Percentiles rank a stretch among this genome's conserved stretches.
Conservation (phyloP, 2,113 vertebrate genomes). For the Stegastes partitus region DNA sequence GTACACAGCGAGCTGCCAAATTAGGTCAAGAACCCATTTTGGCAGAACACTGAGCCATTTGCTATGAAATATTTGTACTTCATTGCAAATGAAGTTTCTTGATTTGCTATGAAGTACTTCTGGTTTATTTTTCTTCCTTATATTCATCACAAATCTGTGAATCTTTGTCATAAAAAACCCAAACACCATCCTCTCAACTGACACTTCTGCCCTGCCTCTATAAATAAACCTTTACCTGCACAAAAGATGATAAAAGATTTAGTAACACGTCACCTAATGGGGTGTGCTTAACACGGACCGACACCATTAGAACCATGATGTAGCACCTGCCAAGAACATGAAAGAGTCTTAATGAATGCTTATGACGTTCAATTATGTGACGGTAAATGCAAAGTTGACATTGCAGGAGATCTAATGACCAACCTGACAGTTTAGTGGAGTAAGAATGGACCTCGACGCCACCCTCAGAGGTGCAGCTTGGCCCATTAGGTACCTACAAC, state of each 20-base stretch:
- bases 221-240: not conserved
- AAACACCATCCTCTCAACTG: not conserved
- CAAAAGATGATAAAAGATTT: not conserved
- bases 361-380: too few species aligned
- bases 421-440: too few species aligned
- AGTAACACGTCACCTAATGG: too few species aligned
- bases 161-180: not conserved
- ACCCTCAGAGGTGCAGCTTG: too few species aligned
- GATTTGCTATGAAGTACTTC: not conserved
- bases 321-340: too few species aligned
- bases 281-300: too few species aligned
- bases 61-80: conserved; percentile 29
- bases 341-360: too few species aligned
- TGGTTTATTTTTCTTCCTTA: not conserved
- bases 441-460: too few species aligned
- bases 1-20: conserved; percentile 41
- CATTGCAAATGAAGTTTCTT: conserved; percentile 21
- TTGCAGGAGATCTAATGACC: too few species aligned
- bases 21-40: conserved; percentile 42
- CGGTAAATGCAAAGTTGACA: too few species aligned
- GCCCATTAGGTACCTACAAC: too few species aligned
- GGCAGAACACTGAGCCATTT: conserved; percentile 50
- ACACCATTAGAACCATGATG: too few species aligned
- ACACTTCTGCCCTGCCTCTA: not conserved
- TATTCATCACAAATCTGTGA: not conserved